These are phyloP conservation scores for Aphaenogaster ashmeadi DNA, from an alignment of 1,140 invertebrate genomes.

Conservation along the genomic window DNA sequence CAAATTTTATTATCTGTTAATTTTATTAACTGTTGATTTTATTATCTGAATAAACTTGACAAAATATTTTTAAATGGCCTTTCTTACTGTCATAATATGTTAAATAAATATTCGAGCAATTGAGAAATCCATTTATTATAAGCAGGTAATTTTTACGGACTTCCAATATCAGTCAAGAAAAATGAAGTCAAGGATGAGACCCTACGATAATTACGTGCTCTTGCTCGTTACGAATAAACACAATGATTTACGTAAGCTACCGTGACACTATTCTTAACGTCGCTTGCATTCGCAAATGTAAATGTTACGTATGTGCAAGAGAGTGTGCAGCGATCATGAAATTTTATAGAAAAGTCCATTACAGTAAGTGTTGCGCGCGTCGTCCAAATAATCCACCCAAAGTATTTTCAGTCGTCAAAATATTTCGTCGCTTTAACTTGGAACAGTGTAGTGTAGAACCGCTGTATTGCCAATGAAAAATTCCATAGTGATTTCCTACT, in stretches of 20 bases:
- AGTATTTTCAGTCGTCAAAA: constrained; percentile 11
- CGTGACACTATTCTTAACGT: constrained; percentile 49
- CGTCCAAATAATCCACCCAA: not conserved
- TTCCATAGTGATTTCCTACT: not conserved
- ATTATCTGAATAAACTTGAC: not conserved
- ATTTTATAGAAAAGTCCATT: constrained; percentile 9
- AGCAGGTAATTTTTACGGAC: not conserved
- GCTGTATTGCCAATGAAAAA: constrained; percentile 2
- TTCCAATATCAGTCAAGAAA: constrained; percentile 11
- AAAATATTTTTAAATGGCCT: not conserved
- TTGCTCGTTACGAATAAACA: constrained; percentile 19
- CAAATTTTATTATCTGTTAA: too few relatives aligned
- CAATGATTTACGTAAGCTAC: constrained; percentile 47
- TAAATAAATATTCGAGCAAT: constrained; percentile 16
- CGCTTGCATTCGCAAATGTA: constrained; percentile 31
- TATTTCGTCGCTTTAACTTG: not conserved
- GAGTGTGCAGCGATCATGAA: not conserved
- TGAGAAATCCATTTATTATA: not conserved
- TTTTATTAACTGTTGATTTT: too few relatives aligned
- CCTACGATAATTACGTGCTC: constrained; percentile 43
- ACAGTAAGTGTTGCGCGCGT: not conserved
- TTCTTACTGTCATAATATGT: not conserved
- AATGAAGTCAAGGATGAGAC: constrained; percentile 46
- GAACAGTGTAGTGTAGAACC: not conserved
- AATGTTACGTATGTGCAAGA: not conserved